Base-by-base conservation (phyloP, 2,113 vertebrate species). In the Eidolon helvum region DNA sequence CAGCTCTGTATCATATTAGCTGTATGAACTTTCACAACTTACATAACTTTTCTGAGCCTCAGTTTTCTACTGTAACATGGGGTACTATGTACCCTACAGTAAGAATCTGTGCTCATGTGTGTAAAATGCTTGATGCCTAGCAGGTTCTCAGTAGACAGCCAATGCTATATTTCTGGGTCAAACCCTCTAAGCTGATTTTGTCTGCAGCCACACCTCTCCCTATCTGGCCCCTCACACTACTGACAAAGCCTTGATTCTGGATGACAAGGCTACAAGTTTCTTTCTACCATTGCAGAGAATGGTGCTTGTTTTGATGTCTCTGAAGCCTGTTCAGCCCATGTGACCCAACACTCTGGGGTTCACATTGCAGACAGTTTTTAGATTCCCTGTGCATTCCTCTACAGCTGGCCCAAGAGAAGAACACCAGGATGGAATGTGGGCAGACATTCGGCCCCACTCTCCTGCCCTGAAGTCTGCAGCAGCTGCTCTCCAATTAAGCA, bases 401-500 rank as follows among this genome's bases (percentile, higher is more conserved):
- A 0, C 3, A 26, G 59, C 65, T 0, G 0, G 38, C 43, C 43
- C 84, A 63, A 77, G 80, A 95, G 72, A 96, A 71, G 75, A 94
- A 66, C 7, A 30, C 45, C 7, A 7, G 0, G 19, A 19, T 80
- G 40, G 94, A 92, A 93, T 91, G 68, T 1, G 10, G 30, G 19
- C 65, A 75, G 87, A 71, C 38, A n/a, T 21, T 57, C 2, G 38
- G 63, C 57, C 35, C 53, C 4, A 0, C 1, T 80, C 85, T 93
- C 40, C 35, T 68, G 33, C 84, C 93, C 59, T 0, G 19, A n/a
- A 35, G 21, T 50, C 78, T 92, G 80, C 40, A 86, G 78, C 96
- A 95, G 94, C 94, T 98, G 96, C 30, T 88, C 55, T 50, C 90
- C 78, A 85, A 35, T 86, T 86, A 89, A 97, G 55, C 61, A 48